Conservation (phyloP, 2,888 invertebrate species). For the Drosophila mimica region DNA sequence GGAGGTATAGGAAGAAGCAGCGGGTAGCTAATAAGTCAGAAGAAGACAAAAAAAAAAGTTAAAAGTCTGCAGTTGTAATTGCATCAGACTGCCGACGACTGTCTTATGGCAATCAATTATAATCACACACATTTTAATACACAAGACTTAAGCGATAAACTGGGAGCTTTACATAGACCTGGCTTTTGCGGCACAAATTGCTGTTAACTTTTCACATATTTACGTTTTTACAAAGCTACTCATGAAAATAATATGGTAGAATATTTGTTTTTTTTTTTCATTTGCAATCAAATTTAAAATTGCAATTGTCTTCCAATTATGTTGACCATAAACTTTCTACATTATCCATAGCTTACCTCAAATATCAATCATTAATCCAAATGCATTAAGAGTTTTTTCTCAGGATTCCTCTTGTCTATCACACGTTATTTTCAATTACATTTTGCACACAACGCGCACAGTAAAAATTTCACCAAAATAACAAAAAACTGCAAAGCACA, state of each 20-base stretch:
- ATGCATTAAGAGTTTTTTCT: conserved; percentile 39
- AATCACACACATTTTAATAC: conserved; percentile 1
- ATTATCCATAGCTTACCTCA: conserved; percentile 41
- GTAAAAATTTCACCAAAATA: conserved; percentile 64
- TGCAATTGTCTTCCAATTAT: neutral
- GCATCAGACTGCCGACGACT: conserved; percentile 26
- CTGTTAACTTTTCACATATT: neutral
- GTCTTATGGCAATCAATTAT: neutral
- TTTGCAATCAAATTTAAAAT: neutral
- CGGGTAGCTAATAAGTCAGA: conserved; percentile 6
- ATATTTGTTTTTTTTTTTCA: neutral
- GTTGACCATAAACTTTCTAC: conserved; percentile 37
- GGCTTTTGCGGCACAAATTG: neutral
- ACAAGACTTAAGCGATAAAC: conserved; percentile 20
- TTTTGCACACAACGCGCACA: conserved; percentile 45
- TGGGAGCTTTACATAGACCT: neutral
- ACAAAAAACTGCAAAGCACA: conserved; percentile 46
- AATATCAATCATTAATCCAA: conserved; percentile 51
- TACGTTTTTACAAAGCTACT: neutral
- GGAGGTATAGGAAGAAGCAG: conserved; percentile 4
- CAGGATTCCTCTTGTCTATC: conserved; percentile 28
- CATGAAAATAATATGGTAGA: neutral
- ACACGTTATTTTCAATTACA: conserved; percentile 66
- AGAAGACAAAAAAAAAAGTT: conserved; percentile 13
- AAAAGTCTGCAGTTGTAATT: conserved; percentile 20